Evolutionary conservation across 2,797 vertebrate species (phyloP), one percentile per base, ranked within the genome.

Genomic region (Syndactyla subalaris): DNA sequence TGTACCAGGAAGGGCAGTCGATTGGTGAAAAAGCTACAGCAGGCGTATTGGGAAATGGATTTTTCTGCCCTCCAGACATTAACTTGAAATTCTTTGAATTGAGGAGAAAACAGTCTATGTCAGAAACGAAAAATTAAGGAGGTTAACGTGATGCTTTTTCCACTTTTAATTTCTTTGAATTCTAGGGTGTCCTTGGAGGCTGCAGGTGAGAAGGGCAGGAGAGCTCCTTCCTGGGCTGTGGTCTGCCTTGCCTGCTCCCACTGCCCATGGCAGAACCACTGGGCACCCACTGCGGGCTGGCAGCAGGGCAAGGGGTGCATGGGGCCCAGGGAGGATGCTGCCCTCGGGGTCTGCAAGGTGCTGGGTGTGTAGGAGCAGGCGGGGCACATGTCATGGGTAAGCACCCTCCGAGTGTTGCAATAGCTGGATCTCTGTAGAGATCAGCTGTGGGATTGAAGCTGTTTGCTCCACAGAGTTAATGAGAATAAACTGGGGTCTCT

Each of bases 31-130:
- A 98, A 98, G 98, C 98, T 97, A 98, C 97, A 97, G 98, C 98
- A 97, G 96, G 97, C 95, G 95, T 98, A 99, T 99, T 98, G 98
- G 98, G 98, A 98, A 99, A 99, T 99, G 97, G 99, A 99, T 99
- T 99, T 99, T 98, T 97, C 98, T 98, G 98, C 98, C 98, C 98
- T 98, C 97, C 97, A 98, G 98, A 98, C 93, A 97, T 98, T 98
- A 97, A 97, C 97, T 98, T 97, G 97, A 97, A 98, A 97, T 98
- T 97, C 97, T 97, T 97, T 97, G 97, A 97, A 97, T 98, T 96
- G 97, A 98, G 96, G 95, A 92, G 97, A 96, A 95, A 94, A 94
- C 97, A 96, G 95, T 97, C 96, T 97, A 95, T 97, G 97, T 98
- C 97, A 98, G 97, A 98, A 97, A 97, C 97, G 97, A 97, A 97